Evolutionary conservation across 1,140 invertebrate species (phyloP), one percentile per base, ranked within the genome.

Genomic region (Sycophila sp.): DNA sequence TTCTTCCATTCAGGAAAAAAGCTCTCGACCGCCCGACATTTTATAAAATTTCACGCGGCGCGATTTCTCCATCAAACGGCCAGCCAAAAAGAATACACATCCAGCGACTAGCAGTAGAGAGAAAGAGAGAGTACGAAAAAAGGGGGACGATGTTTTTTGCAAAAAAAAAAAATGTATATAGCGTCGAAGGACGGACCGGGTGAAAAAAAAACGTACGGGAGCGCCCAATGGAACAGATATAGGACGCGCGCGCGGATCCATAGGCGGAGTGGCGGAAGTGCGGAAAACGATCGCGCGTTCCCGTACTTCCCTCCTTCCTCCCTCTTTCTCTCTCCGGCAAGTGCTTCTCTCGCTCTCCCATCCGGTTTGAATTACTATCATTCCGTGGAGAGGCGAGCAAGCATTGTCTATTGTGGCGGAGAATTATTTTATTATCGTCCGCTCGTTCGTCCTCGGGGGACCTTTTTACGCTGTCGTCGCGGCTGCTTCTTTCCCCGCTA

Each of bases 401-500:
- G 76, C 78, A 82, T 80, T 83, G 79, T 83, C 82, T 80, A 83
- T 83, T 84, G 80, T 83, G 78, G 74, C 75, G 77, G 75, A 83
- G 80, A 85, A 84, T 85, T 83, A 85, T 85, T 84, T 85, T 85
- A 85, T 84, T 82, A 83, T 82, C 82, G 79, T 72, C 78, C 77
- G 76, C 71, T 71, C 74, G 74, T 72, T 58, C 76, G 76, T 68
- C 73, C 73, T 64, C 53, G 30, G 7, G n/a, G n/a, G n/a, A n/a
- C 30, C 2, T 51, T 66, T 51, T 64, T 64, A 34, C 45, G 28
- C 51, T 42, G 8, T 15, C 40, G 24, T 28, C 34, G 47, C 19
- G 28, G 49, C 36, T 55, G 38, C 53, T 56, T 56, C 64, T 67
- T 67, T n/a, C n/a, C n/a, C n/a, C n/a, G n/a, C n/a, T n/a, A n/a